phyloP scores from a whole-genome alignment of 2,888 invertebrate species.

The Trissolcus japonicus region DNA sequence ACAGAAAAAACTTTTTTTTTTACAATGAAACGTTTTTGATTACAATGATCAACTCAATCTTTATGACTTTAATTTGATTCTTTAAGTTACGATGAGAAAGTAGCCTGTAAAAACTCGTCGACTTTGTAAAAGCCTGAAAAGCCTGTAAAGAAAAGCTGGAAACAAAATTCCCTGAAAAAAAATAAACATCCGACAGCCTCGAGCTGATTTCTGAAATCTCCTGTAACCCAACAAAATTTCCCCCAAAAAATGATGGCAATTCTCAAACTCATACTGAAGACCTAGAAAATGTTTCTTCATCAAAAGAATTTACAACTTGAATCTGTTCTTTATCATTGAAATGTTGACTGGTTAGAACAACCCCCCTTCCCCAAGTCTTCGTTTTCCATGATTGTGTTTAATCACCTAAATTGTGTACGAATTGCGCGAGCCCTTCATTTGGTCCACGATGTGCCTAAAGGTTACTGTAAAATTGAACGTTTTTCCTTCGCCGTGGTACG shows the following conservation, averaged over 20 bases:
- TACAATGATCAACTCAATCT: constrained; percentile 6
- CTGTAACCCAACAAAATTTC: constrained; percentile 62
- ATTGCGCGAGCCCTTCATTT: constrained; percentile 64
- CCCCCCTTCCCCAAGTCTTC: neutral
- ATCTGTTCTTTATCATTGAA: neutral
- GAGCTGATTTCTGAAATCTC: constrained; percentile 65
- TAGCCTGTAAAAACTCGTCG: constrained; percentile 68
- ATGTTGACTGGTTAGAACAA: neutral
- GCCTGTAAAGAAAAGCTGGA: constrained; percentile 76
- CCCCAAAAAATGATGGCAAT: constrained; percentile 56
- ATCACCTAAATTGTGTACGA: constrained; percentile 57
- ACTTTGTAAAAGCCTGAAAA: constrained; percentile 73
- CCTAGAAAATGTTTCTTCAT: constrained; percentile 25
- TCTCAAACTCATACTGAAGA: constrained; percentile 35
- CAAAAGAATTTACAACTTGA: neutral
- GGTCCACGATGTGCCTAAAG: constrained; percentile 74
- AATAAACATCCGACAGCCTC: constrained; percentile 63
- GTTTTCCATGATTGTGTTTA: constrained; percentile 2
- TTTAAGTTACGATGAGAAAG: constrained; percentile 44
- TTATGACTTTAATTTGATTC: neutral
- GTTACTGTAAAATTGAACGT: constrained; percentile 25
- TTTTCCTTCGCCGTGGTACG: constrained; percentile 48
- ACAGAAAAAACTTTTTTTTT: neutral
- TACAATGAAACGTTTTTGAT: neutral
- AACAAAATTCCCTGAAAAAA: constrained; percentile 65